Evolutionary conservation across 2,888 invertebrate genomes (phyloP), one percentile per base, ranked within the genome.

Genomic region (Lampropteryx suffumata): DNA sequence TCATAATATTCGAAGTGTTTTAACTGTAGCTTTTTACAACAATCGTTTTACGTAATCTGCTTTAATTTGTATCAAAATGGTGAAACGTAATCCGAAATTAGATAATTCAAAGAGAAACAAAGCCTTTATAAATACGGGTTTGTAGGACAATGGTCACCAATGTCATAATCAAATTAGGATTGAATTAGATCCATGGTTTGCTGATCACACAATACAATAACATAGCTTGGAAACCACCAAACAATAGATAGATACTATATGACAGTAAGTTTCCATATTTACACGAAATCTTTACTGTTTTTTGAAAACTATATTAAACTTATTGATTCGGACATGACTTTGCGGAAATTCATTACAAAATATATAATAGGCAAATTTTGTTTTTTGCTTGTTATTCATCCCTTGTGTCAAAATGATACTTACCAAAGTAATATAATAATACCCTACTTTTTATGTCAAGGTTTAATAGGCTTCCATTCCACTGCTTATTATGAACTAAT

Each of bases 11-110:
- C 27, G 35, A 14, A 27, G 40, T 28, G 37, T 27, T 45, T 30
- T 21, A 21, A 36, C 30, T 26, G 51, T 37, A 37, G 46, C 26
- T 32, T 47, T 52, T 51, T 35, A 43, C 17, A 48, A 26, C 29
- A 28, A 43, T 28, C 14, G 37, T 27, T 50, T 34, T 41, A 33
- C 8, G 14, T 33, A 46, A 46, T 30, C 50, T 30, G 34, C 35
- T 46, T 50, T 34, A 52, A 43, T 52, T 52, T 43, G 42, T 47
- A 47, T 30, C 28, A 24, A 43, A 24, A 52, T 43, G 29, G 32
- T 34, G 26, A n/a, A 48, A 43, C 37, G 36, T 47, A 47, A 51
- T 42, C 46, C 42, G 11, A 13, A 32, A 34, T 14, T 40, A 51
- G 32, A 51, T 36, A 34, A 42, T 13, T 40, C 26, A 33, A 41